These are phyloP conservation scores for Petrosia ficiformis DNA, from an alignment of 37 sponge, comb jelly and placozoan species.

Conservation along the genomic window DNA sequence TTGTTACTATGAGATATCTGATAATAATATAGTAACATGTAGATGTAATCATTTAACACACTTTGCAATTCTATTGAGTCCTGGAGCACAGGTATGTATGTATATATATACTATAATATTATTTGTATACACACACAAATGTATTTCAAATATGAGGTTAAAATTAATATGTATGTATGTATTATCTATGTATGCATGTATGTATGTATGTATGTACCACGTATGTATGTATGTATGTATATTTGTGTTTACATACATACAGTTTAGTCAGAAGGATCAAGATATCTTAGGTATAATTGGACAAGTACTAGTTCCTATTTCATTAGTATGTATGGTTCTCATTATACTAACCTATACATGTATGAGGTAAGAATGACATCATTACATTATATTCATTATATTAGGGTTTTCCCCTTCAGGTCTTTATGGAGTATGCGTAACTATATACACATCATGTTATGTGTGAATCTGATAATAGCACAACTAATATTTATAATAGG, in stretches of 20 bases:
- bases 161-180: no score
- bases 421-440: constrained; percentile 58
- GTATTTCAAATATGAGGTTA: no score
- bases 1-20: constrained; percentile 13
- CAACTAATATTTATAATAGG: constrained; percentile 42
- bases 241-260: neutral
- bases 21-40: constrained; percentile 16
- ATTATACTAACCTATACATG: constrained; percentile 21
- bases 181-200: no score
- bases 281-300: constrained; percentile 14
- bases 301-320: constrained; percentile 43
- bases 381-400: no score
- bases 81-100: neutral
- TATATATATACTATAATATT: neutral
- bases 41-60: constrained; percentile 63
- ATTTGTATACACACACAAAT: no score
- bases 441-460: constrained; percentile 60
- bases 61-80: constrained; percentile 69
- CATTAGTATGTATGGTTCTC: constrained; percentile 29
- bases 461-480: constrained; percentile 37
- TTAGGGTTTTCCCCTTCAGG: no score
- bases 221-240: no score
- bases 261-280: neutral
- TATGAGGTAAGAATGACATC: constrained; percentile 25
- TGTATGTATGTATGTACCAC: no score